phyloP scores from a whole-genome alignment of 2,113 vertebrate species.

The Zosterops japonicus region DNA sequence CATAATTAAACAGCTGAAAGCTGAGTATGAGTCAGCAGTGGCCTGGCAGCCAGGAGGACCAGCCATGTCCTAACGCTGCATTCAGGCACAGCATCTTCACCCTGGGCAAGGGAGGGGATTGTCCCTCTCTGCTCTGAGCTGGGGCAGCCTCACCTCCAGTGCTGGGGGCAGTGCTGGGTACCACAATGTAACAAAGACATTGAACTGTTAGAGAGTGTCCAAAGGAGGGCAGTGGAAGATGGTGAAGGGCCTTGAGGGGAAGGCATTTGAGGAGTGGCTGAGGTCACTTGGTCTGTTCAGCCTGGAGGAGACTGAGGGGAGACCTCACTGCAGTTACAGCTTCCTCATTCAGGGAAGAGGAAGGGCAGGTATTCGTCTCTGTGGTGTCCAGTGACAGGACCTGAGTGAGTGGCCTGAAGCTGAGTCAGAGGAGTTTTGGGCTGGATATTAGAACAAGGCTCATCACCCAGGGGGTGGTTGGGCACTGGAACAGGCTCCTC shows the following conservation, averaged over 20 bases:
- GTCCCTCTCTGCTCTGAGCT: not conserved
- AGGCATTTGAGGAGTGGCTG: not conserved
- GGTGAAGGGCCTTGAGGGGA: not conserved
- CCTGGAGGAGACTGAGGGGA: not conserved
- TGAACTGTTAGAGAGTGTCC: too few species aligned
- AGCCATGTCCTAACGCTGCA: fast-evolving
- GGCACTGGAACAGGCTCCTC: not conserved
- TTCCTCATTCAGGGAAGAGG: fast-evolving
- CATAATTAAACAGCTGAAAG: not conserved
- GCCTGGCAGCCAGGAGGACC: not conserved
- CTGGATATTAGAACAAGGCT: not conserved
- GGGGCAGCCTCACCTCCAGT: fast-evolving
- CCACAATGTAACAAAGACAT: not conserved
- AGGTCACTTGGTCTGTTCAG: not conserved
- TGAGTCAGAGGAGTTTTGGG: not conserved
- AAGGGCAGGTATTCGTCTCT: not conserved
- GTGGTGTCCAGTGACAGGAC: not conserved
- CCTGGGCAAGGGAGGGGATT: fast-evolving
- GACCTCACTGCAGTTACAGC: fast-evolving
- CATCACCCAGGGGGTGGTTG: not conserved
- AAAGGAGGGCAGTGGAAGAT: not conserved
- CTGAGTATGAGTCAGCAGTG: not conserved
- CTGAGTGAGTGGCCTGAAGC: fast-evolving
- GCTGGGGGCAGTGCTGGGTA: not conserved
- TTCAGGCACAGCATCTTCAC: not conserved